These are phyloP conservation scores for Crotalus helleri DNA, from an alignment of 2,113 vertebrate species.

Conservation along the genomic window DNA sequence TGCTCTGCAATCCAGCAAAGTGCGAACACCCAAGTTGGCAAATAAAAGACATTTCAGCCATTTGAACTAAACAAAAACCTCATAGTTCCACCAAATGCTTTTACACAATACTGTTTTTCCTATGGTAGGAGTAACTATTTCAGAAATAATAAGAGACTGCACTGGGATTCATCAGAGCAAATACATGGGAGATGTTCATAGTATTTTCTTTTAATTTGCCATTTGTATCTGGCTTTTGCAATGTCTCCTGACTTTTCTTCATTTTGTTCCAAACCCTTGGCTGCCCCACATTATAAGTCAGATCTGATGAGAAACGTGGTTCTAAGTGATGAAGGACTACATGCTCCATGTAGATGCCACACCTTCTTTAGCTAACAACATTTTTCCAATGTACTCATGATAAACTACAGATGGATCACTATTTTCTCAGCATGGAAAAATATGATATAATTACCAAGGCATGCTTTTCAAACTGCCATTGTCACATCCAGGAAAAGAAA, in stretches of 20 bases:
- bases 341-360: neutral
- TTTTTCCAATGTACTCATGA: neutral
- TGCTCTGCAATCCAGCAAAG: slow-evolving; percentile 41
- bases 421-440: neutral
- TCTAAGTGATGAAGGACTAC: neutral
- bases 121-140: slow-evolving; percentile 25
- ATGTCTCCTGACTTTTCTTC: slow-evolving; percentile 8
- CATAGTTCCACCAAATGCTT: neutral
- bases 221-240: slow-evolving; percentile 39
- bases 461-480: neutral
- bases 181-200: neutral
- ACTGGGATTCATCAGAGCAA: slow-evolving; percentile 33
- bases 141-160: slow-evolving; percentile 29
- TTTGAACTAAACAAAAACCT: slow-evolving; percentile 1
- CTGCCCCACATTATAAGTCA: slow-evolving; percentile 11
- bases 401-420: neutral
- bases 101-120: slow-evolving; percentile 11
- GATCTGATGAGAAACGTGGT: slow-evolving; percentile 4
- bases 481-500: neutral
- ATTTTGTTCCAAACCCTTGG: slow-evolving; percentile 51
- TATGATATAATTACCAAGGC: neutral
- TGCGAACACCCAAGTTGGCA: slow-evolving; percentile 13
- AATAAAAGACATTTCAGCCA: slow-evolving; percentile 1
- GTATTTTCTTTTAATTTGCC: slow-evolving; percentile 41
- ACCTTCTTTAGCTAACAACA: neutral